Evolutionary conservation across 2,888 invertebrate genomes (phyloP), one percentile per base, ranked within the genome.

Genomic region (Apodemia hepburni): DNA sequence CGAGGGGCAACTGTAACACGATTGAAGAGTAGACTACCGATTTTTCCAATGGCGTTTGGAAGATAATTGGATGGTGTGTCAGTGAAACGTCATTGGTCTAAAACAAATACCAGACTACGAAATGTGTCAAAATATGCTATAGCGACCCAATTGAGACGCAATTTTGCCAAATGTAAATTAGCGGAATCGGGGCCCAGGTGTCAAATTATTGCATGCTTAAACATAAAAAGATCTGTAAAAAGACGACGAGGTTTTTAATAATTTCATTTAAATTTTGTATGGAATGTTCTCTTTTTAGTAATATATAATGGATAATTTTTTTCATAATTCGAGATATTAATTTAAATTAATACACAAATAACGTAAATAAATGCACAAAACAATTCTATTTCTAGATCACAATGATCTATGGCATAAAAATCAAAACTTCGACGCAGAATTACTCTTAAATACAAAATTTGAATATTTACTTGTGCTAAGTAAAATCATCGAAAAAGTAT

Each of bases 401-500:
- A 42, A 42, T 42, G 15, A 42, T 42, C 42, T 15, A 42, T 42
- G 42, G 42, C 42, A 15, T 42, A 5, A 4, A 42, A 42, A 42
- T 5, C 15, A 42, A 12, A 15, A 42, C 4, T 42, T 42, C 5
- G 1, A 42, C 15, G 15, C 15, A 42, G 42, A 42, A 42, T 15
- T 15, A 42, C 15, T 15, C 15, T 12, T 11, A 42, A 42, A 42
- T 42, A 15, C 42, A 42, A 42, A 9, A 42, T 42, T 42, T 42
- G 15, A 15, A 42, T 42, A 15, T 42, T 42, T 42, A 42, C 0
- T 42, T 42, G 42, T 42, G 42, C 42, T 42, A 15, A 42, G 42
- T 35, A 27, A 27, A 42, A 9, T 57, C 27, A 18, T 45, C 22
- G 33, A 29, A 58, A 33, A 47, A 29, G 61, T 57, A 54, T 35